A percentile compares a stretch with the other conserved stretches of the same genome.
Evolutionary conservation across 2,113 vertebrate species (phyloP).

Genomic region (Oxyura jamaicensis): DNA sequence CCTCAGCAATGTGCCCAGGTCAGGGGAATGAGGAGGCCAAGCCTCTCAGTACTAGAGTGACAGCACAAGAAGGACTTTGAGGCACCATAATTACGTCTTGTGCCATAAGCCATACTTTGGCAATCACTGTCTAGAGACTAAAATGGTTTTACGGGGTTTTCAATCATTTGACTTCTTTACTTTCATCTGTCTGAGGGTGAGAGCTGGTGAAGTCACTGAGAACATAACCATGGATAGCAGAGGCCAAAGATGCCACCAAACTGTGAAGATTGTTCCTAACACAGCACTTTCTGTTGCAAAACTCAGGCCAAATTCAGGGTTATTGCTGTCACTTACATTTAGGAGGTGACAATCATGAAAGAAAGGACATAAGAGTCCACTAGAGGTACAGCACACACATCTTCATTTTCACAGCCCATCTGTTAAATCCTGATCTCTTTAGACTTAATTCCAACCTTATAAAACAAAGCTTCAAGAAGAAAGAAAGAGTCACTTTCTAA

Average conservation of each 20-base stretch:
- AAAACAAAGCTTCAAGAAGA: neutral
- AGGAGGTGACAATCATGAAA: slow-evolving; percentile 30
- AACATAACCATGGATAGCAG: neutral
- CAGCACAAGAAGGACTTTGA: fast-evolving
- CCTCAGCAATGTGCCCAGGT: fast-evolving
- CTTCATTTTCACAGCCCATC: slow-evolving; percentile 29
- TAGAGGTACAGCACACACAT: neutral
- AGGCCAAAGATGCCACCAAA: slow-evolving; percentile 5
- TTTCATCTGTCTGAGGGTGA: neutral
- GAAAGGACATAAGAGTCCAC: neutral
- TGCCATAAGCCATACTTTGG: too few relatives aligned
- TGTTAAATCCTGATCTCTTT: slow-evolving; percentile 10
- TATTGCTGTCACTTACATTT: slow-evolving; percentile 32
- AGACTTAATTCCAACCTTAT: neutral
- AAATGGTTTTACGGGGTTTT: neutral
- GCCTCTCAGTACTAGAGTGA: fast-evolving
- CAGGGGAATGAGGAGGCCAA: neutral
- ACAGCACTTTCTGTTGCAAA: slow-evolving; percentile 46
- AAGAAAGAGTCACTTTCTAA: neutral
- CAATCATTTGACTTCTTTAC: neutral
- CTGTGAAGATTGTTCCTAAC: slow-evolving; percentile 34
- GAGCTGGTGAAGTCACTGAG: neutral
- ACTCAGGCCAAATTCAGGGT: neutral
- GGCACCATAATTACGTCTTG: fast-evolving
- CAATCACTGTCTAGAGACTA: neutral